Conservation (phyloP, 2,113 vertebrate species). For the Ceuthmochares aereus region DNA sequence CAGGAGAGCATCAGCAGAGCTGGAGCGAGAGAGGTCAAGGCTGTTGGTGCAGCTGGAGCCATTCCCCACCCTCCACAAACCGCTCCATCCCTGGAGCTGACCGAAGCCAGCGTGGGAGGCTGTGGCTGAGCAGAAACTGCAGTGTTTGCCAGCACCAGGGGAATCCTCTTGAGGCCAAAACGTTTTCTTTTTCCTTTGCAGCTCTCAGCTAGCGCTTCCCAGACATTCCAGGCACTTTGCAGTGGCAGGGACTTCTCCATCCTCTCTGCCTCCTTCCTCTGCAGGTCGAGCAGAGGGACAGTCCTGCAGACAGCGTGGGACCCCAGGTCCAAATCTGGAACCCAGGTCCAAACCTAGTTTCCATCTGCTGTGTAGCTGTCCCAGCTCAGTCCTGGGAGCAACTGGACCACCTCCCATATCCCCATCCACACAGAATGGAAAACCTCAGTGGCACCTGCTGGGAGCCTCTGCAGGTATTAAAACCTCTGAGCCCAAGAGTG, state of each 20-base stretch:
- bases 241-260: neutral
- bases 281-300: neutral
- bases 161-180: neutral
- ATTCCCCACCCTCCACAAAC: neutral
- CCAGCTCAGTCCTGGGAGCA: accelerated
- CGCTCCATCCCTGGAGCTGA: neutral
- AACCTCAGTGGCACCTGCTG: neutral
- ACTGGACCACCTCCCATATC: accelerated
- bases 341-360: neutral
- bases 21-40: neutral
- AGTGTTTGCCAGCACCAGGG: neutral
- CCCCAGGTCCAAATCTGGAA: neutral
- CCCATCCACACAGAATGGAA: neutral
- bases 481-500: neutral
- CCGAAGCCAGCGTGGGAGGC: neutral
- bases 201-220: neutral
- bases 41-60: neutral
- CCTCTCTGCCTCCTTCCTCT: neutral
- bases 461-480: neutral
- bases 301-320: accelerated
- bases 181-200: neutral
- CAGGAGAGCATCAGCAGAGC: neutral
- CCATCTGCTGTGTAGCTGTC: accelerated
- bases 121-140: neutral
- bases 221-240: neutral